A percentile compares a stretch with the other conserved stretches of the same genome.
phyloP scores from a whole-genome alignment of 2,113 vertebrate genomes.

The Psilopsiagon aymara region DNA sequence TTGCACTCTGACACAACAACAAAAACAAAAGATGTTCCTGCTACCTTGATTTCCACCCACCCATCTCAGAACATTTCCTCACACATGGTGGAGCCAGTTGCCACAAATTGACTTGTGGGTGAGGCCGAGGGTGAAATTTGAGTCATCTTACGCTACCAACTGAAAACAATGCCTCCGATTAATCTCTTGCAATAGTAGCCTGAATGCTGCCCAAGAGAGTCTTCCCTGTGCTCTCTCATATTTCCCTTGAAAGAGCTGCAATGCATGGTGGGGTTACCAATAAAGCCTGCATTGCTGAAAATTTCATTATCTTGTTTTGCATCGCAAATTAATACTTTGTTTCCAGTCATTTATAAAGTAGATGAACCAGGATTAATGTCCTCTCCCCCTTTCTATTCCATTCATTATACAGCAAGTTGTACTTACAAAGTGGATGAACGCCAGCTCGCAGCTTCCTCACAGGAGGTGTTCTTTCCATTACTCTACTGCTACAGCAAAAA shows the following conservation, averaged over 20 bases:
- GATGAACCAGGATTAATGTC: not conserved
- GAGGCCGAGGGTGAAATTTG: not conserved
- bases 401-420: not conserved
- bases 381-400: not conserved
- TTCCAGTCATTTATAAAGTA: not conserved
- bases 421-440: not conserved
- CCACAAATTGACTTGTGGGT: not conserved
- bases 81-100: not conserved
- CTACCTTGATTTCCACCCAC: not conserved
- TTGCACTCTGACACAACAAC: not conserved
- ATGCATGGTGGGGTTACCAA: fast-evolving
- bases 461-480: not conserved
- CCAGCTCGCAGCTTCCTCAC: not conserved
- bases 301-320: not conserved
- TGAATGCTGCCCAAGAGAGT: not conserved
- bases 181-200: not conserved
- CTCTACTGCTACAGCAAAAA: not conserved
- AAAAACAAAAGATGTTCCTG: not conserved
- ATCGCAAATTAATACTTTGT: not conserved
- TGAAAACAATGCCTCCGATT: not conserved
- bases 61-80: not conserved
- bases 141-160: not conserved
- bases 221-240: not conserved
- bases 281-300: not conserved
- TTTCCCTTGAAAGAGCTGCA: not conserved